Evolutionary conservation across 2,113 vertebrate species (phyloP).

Genomic region (Ornithorhynchus anatinus): DNA sequence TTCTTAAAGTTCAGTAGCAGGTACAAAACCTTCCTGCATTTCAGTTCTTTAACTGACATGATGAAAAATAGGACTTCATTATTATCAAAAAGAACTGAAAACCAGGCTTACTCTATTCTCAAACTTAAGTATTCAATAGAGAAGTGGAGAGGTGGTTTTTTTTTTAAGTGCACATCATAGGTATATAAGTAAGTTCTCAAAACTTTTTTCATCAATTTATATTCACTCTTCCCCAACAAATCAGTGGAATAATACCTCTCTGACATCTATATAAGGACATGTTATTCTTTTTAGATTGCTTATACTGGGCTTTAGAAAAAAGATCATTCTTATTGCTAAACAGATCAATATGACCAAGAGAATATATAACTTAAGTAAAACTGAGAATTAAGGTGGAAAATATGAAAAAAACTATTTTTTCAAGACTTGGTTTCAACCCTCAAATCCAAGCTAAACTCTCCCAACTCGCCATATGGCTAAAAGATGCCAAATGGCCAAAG

Average conservation of each 20-base stretch:
- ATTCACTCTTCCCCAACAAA: not conserved
- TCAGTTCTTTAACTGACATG: not conserved
- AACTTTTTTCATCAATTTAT: constrained; percentile 1
- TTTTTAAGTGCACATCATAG: not conserved
- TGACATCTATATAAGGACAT: not conserved
- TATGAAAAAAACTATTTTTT: not conserved
- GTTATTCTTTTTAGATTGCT: constrained; percentile 14
- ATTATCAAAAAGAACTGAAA: not conserved
- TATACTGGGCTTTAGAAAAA: not conserved
- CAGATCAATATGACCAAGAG: not conserved
- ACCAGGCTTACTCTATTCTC: not conserved
- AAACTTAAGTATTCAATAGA: not conserved
- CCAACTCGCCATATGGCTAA: not conserved
- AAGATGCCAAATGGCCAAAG: too few relatives aligned
- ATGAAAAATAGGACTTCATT: constrained; percentile 19
- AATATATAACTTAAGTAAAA: not conserved
- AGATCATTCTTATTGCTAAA: constrained; percentile 1
- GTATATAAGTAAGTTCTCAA: not conserved
- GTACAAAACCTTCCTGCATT: too few relatives aligned
- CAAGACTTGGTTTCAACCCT: not conserved
- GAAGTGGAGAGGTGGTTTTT: not conserved
- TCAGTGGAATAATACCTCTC: constrained; percentile 12
- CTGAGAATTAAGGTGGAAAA: not conserved
- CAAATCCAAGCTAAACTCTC: not conserved
- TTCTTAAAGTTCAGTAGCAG: too few relatives aligned